Evolutionary conservation across 1,140 invertebrate genomes (phyloP).

Genomic region (Cydia fagiglandana): DNA sequence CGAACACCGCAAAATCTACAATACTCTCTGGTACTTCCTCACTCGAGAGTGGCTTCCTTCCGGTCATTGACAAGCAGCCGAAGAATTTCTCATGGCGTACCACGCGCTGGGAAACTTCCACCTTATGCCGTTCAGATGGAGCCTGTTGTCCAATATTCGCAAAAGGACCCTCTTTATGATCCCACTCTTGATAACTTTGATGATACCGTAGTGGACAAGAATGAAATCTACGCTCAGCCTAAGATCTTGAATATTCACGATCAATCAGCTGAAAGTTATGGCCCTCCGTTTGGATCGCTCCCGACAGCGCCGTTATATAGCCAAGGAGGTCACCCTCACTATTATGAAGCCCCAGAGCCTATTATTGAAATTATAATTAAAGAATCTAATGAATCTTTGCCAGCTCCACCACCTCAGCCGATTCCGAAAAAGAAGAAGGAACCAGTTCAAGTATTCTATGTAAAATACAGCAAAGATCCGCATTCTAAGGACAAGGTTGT

Average conservation of each 20-base stretch:
- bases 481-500: constrained; percentile 85
- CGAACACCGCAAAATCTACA: constrained; percentile 80
- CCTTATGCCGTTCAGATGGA: constrained; percentile 90
- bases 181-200: constrained; percentile 71
- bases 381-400: constrained; percentile 90
- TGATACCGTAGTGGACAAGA: constrained; percentile 70
- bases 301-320: constrained; percentile 76
- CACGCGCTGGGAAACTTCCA: constrained; percentile 76
- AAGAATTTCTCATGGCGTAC: constrained; percentile 75
- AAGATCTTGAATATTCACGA: constrained; percentile 80
- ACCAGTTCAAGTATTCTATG: constrained; percentile 93
- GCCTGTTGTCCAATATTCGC: constrained; percentile 87
- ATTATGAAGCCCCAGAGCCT: constrained; percentile 89
- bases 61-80: constrained; percentile 69
- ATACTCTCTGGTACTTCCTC: constrained; percentile 78
- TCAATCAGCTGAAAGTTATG: constrained; percentile 73
- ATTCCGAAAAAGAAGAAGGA: constrained; percentile 85
- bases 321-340: constrained; percentile 80
- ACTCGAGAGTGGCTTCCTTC: constrained; percentile 76
- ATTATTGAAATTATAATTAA: constrained; percentile 95
- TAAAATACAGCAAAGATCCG: constrained; percentile 91
- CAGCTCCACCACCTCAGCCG: constrained; percentile 81
- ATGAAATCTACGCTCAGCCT: constrained; percentile 76
- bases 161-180: constrained; percentile 87
- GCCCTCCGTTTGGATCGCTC: constrained; percentile 66